A percentile compares a stretch with the other conserved stretches of the same genome.
Evolutionary conservation across 2,113 vertebrate species (phyloP).

Genomic region (Felis chaus): DNA sequence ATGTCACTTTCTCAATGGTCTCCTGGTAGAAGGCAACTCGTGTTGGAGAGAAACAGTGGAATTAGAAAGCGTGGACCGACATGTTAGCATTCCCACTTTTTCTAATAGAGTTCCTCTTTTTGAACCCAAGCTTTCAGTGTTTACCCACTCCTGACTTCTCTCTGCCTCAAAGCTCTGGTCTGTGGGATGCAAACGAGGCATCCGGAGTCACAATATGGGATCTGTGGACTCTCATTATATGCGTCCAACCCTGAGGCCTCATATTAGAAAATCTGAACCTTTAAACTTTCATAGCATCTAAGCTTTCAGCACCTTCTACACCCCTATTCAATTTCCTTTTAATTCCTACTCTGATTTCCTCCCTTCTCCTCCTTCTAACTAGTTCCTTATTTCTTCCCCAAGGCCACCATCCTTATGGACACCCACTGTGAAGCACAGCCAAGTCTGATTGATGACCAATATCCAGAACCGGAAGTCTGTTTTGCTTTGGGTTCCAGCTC

Average conservation of each 20-base stretch:
- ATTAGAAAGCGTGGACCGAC: neutral
- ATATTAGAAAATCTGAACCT: neutral
- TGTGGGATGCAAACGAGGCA: neutral
- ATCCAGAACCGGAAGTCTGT: slow-evolving; percentile 52
- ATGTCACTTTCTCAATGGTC: neutral
- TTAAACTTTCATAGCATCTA: slow-evolving; percentile 17
- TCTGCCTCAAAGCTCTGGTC: neutral
- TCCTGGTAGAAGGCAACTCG: neutral
- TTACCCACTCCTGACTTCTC: neutral
- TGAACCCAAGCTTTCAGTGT: neutral
- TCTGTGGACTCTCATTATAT: neutral
- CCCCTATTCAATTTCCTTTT: slow-evolving; percentile 24
- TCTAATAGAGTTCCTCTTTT: neutral
- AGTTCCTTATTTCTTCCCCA: slow-evolving; percentile 24
- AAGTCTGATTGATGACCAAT: slow-evolving; percentile 42
- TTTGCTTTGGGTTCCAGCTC: slow-evolving; percentile 52
- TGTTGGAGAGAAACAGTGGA: neutral
- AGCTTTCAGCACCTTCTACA: neutral
- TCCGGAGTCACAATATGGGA: neutral
- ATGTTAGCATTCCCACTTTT: neutral
- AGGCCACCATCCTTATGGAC: slow-evolving; percentile 48
- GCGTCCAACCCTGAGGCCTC: neutral
- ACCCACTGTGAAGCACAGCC: slow-evolving; percentile 56
- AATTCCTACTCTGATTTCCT: neutral
- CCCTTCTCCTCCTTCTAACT: slow-evolving; percentile 11